phyloP scores from a whole-genome alignment of 2,888 invertebrate genomes.

The Torymus texanus region DNA sequence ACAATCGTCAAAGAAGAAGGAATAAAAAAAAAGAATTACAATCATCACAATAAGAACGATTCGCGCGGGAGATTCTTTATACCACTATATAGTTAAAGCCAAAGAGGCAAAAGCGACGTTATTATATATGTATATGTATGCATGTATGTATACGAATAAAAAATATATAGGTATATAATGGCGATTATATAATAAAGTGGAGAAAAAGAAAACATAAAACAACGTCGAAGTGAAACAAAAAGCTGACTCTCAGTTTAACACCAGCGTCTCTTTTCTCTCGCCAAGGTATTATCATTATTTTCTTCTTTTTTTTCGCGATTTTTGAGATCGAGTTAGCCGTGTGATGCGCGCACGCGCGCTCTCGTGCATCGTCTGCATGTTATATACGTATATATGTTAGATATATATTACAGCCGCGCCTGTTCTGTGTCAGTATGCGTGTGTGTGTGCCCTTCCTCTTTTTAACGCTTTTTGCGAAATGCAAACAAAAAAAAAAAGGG shows the following conservation, averaged over 20 bases:
- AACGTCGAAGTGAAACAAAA: too few species aligned
- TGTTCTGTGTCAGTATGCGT: too few species aligned
- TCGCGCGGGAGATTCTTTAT: conserved; percentile 15
- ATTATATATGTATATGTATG: background rate
- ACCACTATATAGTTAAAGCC: background rate
- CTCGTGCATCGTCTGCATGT: conserved; percentile 26
- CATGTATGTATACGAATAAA: too few species aligned
- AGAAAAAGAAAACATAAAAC: background rate
- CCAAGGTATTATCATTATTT: conserved; percentile 20
- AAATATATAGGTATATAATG: background rate
- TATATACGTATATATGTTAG: conserved; percentile 1
- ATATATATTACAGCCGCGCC: too few species aligned
- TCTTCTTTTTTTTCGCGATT: conserved; percentile 19
- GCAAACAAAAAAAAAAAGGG: too few species aligned
- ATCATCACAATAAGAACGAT: conserved; percentile 1
- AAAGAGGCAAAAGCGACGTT: conserved; percentile 45
- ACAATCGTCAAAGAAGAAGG: background rate
- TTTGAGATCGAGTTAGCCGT: conserved; percentile 58
- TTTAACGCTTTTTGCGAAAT: too few species aligned
- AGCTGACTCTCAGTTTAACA: conserved; percentile 1
- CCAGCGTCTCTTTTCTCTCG: conserved; percentile 44
- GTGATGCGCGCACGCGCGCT: conserved; percentile 31
- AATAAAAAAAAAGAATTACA: background rate
- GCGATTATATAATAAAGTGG: background rate
- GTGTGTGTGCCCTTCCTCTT: too few species aligned